phyloP scores from a whole-genome alignment of 30 jellyfish, hydroid and myxozoan species.

The Cassiopea xamachana region DNA sequence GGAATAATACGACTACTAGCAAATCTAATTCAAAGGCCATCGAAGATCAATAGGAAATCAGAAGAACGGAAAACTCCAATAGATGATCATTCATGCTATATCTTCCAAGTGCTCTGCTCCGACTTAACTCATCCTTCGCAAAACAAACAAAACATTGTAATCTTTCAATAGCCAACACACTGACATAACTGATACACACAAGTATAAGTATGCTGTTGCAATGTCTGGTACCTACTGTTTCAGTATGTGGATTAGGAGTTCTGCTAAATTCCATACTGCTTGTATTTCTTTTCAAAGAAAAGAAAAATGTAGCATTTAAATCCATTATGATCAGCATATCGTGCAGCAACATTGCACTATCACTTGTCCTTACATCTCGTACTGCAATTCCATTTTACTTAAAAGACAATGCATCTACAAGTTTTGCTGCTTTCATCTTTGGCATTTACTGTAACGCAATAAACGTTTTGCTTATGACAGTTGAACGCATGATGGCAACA shows the following conservation, averaged over 20 bases:
- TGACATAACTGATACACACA: neutral
- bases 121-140: neutral
- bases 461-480: conserved; percentile 29
- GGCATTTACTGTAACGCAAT: conserved; percentile 44
- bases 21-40: no score
- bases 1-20: no score
- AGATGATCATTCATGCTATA: no score
- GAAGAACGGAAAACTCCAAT: no score
- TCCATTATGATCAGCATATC: conserved; percentile 27
- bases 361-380: conserved; percentile 30
- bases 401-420: conserved; percentile 53
- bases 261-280: conserved; percentile 34
- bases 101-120: no score
- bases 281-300: conserved; percentile 10
- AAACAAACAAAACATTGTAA: neutral
- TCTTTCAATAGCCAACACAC: neutral
- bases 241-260: conserved; percentile 32
- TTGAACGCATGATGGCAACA: conserved; percentile 26
- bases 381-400: conserved; percentile 30
- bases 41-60: no score
- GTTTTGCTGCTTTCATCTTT: conserved; percentile 55
- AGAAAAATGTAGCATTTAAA: conserved; percentile 10
- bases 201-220: neutral
- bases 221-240: conserved; percentile 43
- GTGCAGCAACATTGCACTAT: conserved; percentile 47